Conservation (phyloP, 92 coral and sea anemone species). For the Phenganax stokvisi region DNA sequence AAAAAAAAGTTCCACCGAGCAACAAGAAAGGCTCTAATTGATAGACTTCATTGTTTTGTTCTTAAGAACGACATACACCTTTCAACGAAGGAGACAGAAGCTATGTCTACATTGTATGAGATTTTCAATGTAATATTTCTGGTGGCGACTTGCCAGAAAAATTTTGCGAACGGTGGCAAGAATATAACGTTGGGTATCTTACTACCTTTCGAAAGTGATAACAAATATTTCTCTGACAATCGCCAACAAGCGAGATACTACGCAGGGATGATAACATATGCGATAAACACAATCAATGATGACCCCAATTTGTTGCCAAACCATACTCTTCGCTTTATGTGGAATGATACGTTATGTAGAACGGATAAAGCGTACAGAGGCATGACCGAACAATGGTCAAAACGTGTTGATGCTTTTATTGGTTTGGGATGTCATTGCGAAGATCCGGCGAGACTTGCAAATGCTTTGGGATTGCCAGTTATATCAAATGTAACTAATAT, state of each 20-base stretch:
- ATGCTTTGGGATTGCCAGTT: conserved; percentile 80
- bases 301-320: conserved; percentile 70
- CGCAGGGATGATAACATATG: conserved; percentile 82
- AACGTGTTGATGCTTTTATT: conserved; percentile 78
- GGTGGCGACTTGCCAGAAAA: background rate
- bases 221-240: conserved; percentile 12
- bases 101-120: background rate
- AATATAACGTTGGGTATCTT: conserved; percentile 77
- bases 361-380: conserved; percentile 66
- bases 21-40: background rate
- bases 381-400: conserved; percentile 67
- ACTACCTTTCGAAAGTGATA: conserved; percentile 64
- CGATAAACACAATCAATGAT: conserved; percentile 70
- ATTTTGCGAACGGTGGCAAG: conserved; percentile 26
- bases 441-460: conserved; percentile 79
- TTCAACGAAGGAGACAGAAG: background rate
- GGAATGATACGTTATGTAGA: conserved; percentile 88
- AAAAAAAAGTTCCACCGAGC: background rate
- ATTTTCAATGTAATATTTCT: background rate
- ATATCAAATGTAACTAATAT: conserved; percentile 68
- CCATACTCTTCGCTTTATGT: conserved; percentile 65
- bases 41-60: background rate
- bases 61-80: background rate
- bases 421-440: conserved; percentile 90
- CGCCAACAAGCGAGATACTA: conserved; percentile 62